Evolutionary conservation across 2,888 invertebrate genomes (phyloP), one percentile per base, ranked within the genome.

Genomic region (Papilio gigon): DNA sequence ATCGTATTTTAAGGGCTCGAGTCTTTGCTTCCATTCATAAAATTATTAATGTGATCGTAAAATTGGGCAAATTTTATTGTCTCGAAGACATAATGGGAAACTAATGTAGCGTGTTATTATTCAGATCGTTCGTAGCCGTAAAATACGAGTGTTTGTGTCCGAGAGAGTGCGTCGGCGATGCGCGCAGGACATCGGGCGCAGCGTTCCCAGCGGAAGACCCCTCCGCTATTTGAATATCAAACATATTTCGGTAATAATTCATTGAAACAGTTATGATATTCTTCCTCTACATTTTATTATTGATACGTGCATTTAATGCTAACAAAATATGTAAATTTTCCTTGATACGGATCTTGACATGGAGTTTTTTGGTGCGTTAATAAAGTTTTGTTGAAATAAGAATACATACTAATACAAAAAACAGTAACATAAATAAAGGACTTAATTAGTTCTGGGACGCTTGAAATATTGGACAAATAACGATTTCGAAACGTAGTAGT

Each of bases 41-140:
- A 92, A 92, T 91, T 92, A 92, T 92, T 92, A 89, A 92, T 92
- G 92, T 79, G 89, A 88, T 92, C 92, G 89, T 92, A 92, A 92
- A 92, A 90, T 91, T 90, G 92, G 86, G 90, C 88, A 91, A 92
- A 90, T 92, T 92, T 92, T 92, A 92, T 91, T 92, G 90, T 91
- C 90, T 90, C 88, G 90, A 85, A 88, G 89, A 86, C 86, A 91
- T 92, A 92, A 92, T 92, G 91, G 91, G 90, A 92, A 91, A 89
- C 92, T 92, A 92, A 92, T 91, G 92, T 91, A 89, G 87, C 92
- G 92, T 92, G 92, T 90, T 91, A 92, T 92, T 92, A 92, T 92
- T 90, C 92, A 90, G 90, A 86, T 89, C 85, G 88, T 85, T 81
- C 86, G 88, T 85, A 89, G 92, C 90, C 84, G 90, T 92, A 91